These are phyloP conservation scores for Corythaeola cristata DNA, from an alignment of 2,113 vertebrate genomes.

Conservation along the genomic window DNA sequence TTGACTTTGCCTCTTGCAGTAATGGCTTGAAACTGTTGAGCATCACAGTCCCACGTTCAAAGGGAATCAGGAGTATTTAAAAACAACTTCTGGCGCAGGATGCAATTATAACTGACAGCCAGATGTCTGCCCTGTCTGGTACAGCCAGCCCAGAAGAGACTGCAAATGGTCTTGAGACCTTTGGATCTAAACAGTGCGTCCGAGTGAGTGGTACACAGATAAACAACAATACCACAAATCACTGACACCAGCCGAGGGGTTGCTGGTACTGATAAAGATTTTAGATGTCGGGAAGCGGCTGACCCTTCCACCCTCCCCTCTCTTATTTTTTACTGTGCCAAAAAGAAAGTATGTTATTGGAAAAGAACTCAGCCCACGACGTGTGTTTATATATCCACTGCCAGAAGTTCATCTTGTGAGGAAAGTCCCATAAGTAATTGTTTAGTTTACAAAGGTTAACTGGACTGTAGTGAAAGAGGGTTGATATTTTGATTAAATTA, in stretches of 20 bases:
- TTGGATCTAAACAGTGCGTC: constrained; percentile 70
- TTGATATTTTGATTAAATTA: background rate
- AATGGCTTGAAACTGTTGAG: constrained; percentile 74
- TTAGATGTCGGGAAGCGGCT: constrained; percentile 53
- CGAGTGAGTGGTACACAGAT: constrained; percentile 66
- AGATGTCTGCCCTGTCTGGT: constrained; percentile 79
- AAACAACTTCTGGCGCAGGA: constrained; percentile 83
- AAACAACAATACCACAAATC: constrained; percentile 74
- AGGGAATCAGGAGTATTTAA: constrained; percentile 76
- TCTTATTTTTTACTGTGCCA: background rate
- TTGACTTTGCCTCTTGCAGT: constrained; percentile 65
- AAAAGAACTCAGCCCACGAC: constrained; percentile 9
- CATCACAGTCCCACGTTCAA: constrained; percentile 72
- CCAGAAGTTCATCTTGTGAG: constrained; percentile 45
- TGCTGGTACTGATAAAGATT: constrained; percentile 63
- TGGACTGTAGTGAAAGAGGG: background rate
- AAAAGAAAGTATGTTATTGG: constrained; percentile 43
- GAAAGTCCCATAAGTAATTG: background rate
- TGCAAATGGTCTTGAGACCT: constrained; percentile 75
- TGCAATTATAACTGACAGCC: constrained; percentile 83
- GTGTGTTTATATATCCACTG: constrained; percentile 42
- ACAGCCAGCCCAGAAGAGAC: constrained; percentile 68
- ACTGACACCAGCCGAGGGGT: background rate
- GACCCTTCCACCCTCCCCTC: background rate
- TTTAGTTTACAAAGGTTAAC: constrained; percentile 31